Percentiles rank a stretch among this genome's conserved stretches.
phyloP scores from a whole-genome alignment of 2,113 vertebrate genomes.

The Chloroceryle aenea region DNA sequence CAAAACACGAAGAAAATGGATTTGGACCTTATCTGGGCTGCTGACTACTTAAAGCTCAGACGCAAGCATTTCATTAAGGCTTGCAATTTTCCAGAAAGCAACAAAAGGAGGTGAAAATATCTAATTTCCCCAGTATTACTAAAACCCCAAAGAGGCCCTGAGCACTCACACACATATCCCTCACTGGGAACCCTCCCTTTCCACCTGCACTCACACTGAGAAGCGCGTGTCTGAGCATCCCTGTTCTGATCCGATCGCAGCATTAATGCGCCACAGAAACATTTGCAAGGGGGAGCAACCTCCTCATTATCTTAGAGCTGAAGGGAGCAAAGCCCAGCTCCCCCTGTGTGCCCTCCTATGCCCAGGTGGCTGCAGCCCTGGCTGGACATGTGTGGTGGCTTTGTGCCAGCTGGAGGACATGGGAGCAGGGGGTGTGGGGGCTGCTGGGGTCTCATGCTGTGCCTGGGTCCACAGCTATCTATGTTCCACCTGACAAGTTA shows the following conservation, averaged over 20 bases:
- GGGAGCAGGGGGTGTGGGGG: not conserved
- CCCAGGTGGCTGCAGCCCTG: not conserved
- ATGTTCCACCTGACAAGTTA: not conserved
- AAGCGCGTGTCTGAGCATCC: accelerated
- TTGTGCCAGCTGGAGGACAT: not conserved
- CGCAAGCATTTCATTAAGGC: constrained; percentile 2
- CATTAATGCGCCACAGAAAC: not conserved
- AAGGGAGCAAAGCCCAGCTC: not conserved
- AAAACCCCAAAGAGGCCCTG: not conserved
- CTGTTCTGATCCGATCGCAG: not conserved
- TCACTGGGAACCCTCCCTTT: accelerated
- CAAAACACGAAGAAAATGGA: constrained; percentile 5
- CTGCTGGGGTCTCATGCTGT: accelerated
- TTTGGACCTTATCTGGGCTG: constrained; percentile 4
- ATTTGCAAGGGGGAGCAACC: not conserved
- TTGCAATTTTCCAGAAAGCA: not conserved
- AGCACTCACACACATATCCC: not conserved
- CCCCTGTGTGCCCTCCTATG: not conserved
- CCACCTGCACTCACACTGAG: not conserved
- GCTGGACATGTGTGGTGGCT: accelerated
- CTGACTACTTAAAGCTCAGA: constrained; percentile 7
- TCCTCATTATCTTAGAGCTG: not conserved
- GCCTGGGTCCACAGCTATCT: not conserved
- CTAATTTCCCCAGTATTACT: not conserved
- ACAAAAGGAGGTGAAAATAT: not conserved